phyloP scores from a whole-genome alignment of 2,888 invertebrate genomes.

The Scaptomyza tumidula region DNA sequence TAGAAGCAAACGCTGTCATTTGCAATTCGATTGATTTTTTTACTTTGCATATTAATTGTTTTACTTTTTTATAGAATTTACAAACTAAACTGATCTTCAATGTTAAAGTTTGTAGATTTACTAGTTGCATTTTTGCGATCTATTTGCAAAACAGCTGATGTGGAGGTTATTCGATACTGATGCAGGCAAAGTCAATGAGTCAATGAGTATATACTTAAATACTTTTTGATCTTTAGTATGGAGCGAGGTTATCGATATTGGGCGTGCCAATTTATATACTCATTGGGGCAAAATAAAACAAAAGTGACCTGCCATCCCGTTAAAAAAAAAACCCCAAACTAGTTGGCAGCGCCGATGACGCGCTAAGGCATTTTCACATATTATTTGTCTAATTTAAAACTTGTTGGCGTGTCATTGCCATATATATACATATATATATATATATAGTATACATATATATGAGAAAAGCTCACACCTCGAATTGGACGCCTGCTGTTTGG shows the following conservation, averaged over 20 bases:
- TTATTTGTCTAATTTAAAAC: conserved; percentile 62
- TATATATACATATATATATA: neutral
- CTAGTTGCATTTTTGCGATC: no score
- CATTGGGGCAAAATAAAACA: no score
- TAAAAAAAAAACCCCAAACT: neutral
- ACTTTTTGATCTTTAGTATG: no score
- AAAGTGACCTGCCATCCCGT: neutral
- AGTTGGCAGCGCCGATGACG: conserved; percentile 26
- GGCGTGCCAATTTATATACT: no score
- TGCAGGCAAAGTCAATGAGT: no score
- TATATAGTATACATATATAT: conserved; percentile 39
- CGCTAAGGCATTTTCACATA: conserved; percentile 4
- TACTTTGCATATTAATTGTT: no score
- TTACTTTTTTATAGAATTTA: no score
- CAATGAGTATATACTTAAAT: no score
- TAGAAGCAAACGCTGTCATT: neutral
- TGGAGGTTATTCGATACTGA: neutral
- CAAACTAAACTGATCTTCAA: no score
- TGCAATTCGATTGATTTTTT: neutral
- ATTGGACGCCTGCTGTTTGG: conserved; percentile 6
- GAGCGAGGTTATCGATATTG: no score
- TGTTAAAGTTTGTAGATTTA: no score
- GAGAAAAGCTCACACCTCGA: conserved; percentile 39
- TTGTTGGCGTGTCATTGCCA: conserved; percentile 45
- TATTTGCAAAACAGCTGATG: neutral